A percentile compares a stretch with the other conserved stretches of the same genome.
phyloP scores from a whole-genome alignment of 2,888 invertebrate genomes.

The Lypha dubia region DNA sequence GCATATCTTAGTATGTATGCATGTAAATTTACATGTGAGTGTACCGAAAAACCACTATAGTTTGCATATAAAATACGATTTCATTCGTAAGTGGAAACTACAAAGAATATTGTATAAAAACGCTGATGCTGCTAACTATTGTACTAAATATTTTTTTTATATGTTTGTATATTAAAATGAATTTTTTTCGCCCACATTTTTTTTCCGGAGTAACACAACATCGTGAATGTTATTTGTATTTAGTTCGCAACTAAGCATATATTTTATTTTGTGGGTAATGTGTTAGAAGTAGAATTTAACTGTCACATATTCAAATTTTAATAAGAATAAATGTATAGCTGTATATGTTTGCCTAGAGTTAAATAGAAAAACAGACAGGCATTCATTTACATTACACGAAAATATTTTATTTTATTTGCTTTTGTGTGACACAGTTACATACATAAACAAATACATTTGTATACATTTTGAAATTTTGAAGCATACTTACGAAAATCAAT shows the following conservation, averaged over 20 bases:
- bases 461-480: not conserved
- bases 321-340: constrained; percentile 50
- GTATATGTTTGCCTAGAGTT: not conserved
- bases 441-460: not conserved
- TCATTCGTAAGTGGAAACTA: constrained; percentile 4
- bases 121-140: constrained; percentile 51
- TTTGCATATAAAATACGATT: constrained; percentile 50
- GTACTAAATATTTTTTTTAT: constrained; percentile 47
- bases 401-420: not conserved
- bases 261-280: constrained; percentile 79
- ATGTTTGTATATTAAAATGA: not conserved
- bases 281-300: constrained; percentile 78
- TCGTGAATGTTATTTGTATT: constrained; percentile 30
- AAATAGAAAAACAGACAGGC: not conserved
- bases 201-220: constrained; percentile 20
- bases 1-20: not conserved
- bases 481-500: not conserved
- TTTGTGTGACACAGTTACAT: not conserved
- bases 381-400: not conserved
- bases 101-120: constrained; percentile 30
- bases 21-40: not conserved
- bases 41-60: constrained; percentile 15
- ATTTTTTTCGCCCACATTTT: constrained; percentile 11
- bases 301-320: constrained; percentile 80
- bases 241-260: constrained; percentile 41